Evolutionary conservation across 2,113 vertebrate genomes (phyloP), one percentile per base, ranked within the genome.

Genomic region (Tylochromis polylepis): DNA sequence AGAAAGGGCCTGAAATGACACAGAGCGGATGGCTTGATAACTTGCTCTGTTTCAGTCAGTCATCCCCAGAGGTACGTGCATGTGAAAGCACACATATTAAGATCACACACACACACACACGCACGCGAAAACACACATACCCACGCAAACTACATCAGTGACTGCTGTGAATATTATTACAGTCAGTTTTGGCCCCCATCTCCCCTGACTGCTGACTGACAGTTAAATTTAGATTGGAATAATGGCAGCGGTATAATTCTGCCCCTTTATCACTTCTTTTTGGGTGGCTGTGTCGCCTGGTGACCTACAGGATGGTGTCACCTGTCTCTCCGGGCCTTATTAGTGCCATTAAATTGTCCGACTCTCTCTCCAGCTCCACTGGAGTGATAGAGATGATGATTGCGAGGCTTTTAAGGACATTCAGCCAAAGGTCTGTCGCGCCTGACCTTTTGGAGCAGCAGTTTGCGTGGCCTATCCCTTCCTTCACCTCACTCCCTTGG

Each of bases 261-360:
- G 11, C 65, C 27, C 53, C 38, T 82, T 60, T 49, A n/a, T 80
- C 31, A 2, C 34, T 60, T 27, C 59, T 75, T 38, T 82, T 79
- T 82, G 86, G 80, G 41, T 51, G 82, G 34, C 75, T 43, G 84
- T 51, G 86, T 83, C 53, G 1, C 53, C 22, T 5, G 16, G 78
- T 34, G 58, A 87, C 56, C 84, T 82, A 27, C 46, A 65, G 78
- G 38, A 79, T 90, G 83, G 90, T 93, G 89, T 94, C 90, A 82
- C 70, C 43, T 81, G 91, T 92, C 91, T 90, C 80, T 49, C 6
- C 2, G 55, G 91, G 85, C 78, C 91, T 83, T 89, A 92, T 92
- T 90, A 93, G 82, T 46, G 53, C 67, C 82, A 88, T 92, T 93
- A 83, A 90, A 84, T 75, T 75, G 81, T 79, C 89, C 58, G 29